phyloP scores from a whole-genome alignment of 2,888 invertebrate genomes.

The Glaucopsyche alexis region DNA sequence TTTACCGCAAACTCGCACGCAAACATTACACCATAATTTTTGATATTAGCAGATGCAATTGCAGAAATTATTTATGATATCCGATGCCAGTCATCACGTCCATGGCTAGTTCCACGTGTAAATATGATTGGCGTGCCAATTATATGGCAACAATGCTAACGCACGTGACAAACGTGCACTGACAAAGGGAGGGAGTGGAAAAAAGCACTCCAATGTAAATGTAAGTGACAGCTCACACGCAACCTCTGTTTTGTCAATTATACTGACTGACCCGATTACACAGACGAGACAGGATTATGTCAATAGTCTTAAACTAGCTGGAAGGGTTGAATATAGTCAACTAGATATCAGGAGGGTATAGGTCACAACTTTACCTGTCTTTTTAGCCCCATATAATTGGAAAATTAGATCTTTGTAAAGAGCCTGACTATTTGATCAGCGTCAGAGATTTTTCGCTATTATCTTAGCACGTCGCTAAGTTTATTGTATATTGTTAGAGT shows the following conservation, averaged over 20 bases:
- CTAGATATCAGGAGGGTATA: no score
- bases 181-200: constrained; percentile 7
- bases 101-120: constrained; percentile 25
- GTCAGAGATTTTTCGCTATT: no score
- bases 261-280: not conserved
- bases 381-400: no score
- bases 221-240: constrained; percentile 11
- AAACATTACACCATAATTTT: constrained; percentile 13
- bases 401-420: no score
- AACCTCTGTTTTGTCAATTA: constrained; percentile 23
- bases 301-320: no score
- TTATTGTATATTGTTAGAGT: no score
- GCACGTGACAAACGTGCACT: constrained; percentile 27
- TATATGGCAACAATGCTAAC: constrained; percentile 20
- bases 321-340: no score
- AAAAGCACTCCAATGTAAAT: constrained; percentile 12
- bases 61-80: constrained; percentile 23
- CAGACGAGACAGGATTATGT: not conserved
- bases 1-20: not conserved
- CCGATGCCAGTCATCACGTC: constrained; percentile 16
- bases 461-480: no score
- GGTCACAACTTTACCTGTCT: no score
- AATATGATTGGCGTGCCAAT: constrained; percentile 23
- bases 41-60: constrained; percentile 14
- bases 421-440: no score